Conservation (phyloP, 2,888 invertebrate genomes). For the Dryobota labecula region DNA sequence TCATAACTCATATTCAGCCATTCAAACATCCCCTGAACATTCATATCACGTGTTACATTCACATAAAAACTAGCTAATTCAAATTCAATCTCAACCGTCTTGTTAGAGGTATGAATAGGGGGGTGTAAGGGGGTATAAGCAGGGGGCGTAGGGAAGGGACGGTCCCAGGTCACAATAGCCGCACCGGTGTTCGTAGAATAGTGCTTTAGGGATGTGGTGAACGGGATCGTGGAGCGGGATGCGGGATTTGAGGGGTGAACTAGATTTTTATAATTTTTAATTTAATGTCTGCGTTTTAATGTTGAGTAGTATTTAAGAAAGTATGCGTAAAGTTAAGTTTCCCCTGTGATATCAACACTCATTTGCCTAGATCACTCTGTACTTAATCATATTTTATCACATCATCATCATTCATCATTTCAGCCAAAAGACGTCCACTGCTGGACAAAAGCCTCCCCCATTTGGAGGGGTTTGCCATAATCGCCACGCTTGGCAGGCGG, state of each 20-base stretch:
- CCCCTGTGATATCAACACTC: not conserved
- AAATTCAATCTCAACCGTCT: constrained; percentile 68
- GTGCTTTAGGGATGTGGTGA: constrained; percentile 53
- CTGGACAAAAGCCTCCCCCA: too few relatives aligned
- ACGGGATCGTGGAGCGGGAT: constrained; percentile 21
- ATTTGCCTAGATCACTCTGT: not conserved
- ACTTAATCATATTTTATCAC: not conserved
- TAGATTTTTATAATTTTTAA: not conserved
- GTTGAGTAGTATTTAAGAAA: not conserved
- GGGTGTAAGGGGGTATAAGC: constrained; percentile 11
- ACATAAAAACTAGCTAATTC: constrained; percentile 66
- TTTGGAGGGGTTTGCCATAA: too few relatives aligned
- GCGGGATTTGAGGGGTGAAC: constrained; percentile 18
- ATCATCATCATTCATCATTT: too few relatives aligned
- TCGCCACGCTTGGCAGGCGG: too few relatives aligned
- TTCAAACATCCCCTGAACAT: constrained; percentile 25
- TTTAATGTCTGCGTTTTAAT: not conserved
- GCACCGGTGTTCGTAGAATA: constrained; percentile 57
- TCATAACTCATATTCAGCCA: constrained; percentile 19
- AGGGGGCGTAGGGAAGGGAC: constrained; percentile 15
- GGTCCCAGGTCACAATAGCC: constrained; percentile 65
- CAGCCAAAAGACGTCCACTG: too few relatives aligned
- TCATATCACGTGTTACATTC: constrained; percentile 52
- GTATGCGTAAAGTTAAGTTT: not conserved
- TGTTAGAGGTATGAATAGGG: constrained; percentile 64